Evolutionary conservation across 53 echinoderm and acorn worm species (phyloP).

Genomic region (Pentamera pediparva): DNA sequence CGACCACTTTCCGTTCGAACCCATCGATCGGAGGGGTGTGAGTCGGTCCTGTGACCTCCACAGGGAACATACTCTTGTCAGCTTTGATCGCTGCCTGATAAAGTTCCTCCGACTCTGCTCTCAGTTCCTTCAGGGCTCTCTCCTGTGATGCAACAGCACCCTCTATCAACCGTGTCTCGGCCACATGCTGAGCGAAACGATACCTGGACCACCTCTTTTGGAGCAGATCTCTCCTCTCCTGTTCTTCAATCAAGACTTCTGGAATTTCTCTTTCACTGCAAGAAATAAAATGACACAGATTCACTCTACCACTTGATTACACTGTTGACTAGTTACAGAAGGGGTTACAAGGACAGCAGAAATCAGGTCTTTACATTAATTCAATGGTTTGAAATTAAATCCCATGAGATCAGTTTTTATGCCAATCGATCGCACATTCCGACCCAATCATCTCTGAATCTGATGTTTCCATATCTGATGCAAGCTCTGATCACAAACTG

Average conservation of each 20-base stretch:
- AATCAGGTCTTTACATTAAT: too few relatives aligned
- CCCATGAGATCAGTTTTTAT: too few relatives aligned
- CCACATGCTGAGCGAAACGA: conserved; percentile 60
- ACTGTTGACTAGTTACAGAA: too few relatives aligned
- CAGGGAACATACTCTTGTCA: conserved; percentile 59
- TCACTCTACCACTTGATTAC: neutral
- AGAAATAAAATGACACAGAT: neutral
- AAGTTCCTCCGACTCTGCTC: conserved; percentile 75
- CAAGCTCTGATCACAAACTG: too few relatives aligned
- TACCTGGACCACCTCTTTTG: conserved; percentile 72
- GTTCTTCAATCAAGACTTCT: conserved; percentile 58
- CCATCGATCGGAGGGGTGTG: conserved; percentile 67
- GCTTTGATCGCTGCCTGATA: conserved; percentile 69
- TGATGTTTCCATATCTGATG: too few relatives aligned
- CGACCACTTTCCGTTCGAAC: conserved; percentile 51
- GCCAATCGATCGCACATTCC: too few relatives aligned
- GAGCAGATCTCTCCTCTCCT: conserved; percentile 70
- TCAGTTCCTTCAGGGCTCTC: conserved; percentile 70
- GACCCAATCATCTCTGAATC: too few relatives aligned
- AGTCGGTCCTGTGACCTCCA: conserved; percentile 59
- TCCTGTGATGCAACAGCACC: conserved; percentile 54
- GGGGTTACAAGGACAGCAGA: too few relatives aligned
- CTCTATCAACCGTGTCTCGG: conserved; percentile 52
- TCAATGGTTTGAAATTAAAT: too few relatives aligned
- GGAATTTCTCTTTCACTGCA: conserved; percentile 56